Base-by-base conservation (phyloP, 2,888 invertebrate species). In the Cancer borealis region DNA sequence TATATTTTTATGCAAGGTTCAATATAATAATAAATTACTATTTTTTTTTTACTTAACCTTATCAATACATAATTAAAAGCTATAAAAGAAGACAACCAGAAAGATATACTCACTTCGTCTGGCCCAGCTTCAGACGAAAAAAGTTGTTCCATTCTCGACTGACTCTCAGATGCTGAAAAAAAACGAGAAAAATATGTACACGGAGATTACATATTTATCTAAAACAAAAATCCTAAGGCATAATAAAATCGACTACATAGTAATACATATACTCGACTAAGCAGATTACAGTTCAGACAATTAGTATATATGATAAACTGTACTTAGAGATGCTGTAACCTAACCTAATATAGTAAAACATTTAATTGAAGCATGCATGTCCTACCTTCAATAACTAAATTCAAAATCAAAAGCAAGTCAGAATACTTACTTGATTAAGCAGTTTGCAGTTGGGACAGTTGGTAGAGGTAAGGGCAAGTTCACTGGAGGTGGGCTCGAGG, bases 101-200 rank as follows among this genome's bases (percentile, higher is more conserved):
- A 2, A 26, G 14, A 21, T 49, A 66, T 66, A 93, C 93, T 93
- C 54, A 93, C 93, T 93, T 91, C 39, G 14, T 90, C 1, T 93
- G 73, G 90, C 91, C 90, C 79, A 93, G 93, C 47, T 93, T 93
- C 12, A 66, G 91, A 5, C 91, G 91, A 66, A 91, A 93, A n/a
- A 93, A 93, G 45, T 93, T 93, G 17, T 91, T 91, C 93, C 93
- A 93, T 45, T 93, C 93, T 2, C 87, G 90, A 21, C 90, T 79
- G 1, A 30, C 46, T 12, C 60, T 79, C 14, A 93, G 91, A 21
- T 91, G 79, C 93, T 93, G 93, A 46, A 91, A 93, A 0, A 47
- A 14, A 91, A 46, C 39, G 3, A 39, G 26, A 39, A 39, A 84
- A 4, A 30, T 84, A 17, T 21, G 12, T 21, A 66, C 66, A 54